Conservation (phyloP, 2,888 invertebrate species). For the Tiliacea aurago region DNA sequence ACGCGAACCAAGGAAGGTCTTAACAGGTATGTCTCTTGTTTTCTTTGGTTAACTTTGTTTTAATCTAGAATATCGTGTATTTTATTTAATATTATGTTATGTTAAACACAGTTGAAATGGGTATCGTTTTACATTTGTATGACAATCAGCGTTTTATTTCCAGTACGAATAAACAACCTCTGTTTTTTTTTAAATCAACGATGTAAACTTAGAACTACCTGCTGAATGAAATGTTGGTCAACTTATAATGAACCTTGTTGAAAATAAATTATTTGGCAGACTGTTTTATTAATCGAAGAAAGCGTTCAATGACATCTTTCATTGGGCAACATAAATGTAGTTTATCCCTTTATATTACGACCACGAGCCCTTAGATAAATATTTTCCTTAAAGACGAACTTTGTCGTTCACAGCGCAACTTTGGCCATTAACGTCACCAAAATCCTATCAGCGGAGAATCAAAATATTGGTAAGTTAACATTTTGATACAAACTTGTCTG, state of each 20-base stretch:
- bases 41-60: constrained; percentile 30
- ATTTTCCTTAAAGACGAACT: constrained; percentile 47
- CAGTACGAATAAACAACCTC: background rate
- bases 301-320: constrained; percentile 8
- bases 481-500: constrained; percentile 70
- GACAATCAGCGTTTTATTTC: background rate
- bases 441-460: constrained; percentile 71
- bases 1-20: constrained; percentile 32
- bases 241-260: background rate
- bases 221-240: constrained; percentile 11
- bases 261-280: constrained; percentile 24
- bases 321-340: constrained; percentile 20
- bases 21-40: constrained; percentile 62
- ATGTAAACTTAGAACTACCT: background rate
- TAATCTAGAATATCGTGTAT: background rate
- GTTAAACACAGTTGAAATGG: background rate
- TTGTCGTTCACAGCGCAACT: constrained; percentile 81
- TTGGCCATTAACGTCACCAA: constrained; percentile 73
- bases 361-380: background rate
- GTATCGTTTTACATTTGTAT: background rate
- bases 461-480: constrained; percentile 76
- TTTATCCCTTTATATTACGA: constrained; percentile 8
- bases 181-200: background rate
- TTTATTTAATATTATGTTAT: background rate
- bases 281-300: constrained; percentile 18